Evolutionary conservation across 2,797 vertebrate genomes (phyloP), one percentile per base, ranked within the genome.

Genomic region (Sebastes nivosus): DNA sequence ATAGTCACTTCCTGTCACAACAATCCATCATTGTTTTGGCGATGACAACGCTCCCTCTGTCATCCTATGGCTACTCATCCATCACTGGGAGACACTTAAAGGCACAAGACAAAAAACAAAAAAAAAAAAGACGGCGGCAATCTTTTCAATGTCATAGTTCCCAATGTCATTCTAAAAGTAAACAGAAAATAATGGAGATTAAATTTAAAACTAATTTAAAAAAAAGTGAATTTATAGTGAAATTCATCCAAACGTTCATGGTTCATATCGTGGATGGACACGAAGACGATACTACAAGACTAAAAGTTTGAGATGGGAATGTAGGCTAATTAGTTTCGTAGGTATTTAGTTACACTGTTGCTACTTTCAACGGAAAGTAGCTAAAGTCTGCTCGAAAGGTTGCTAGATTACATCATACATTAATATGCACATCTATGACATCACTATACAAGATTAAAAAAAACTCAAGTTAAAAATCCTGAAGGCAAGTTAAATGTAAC

Each of bases 1-100:
- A 79, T 54, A 87, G 82, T 79, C 85, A 77, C 82, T 89, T 88
- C 85, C 81, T 84, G 86, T 93, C 90, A 88, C 79, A 85, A 87
- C 67, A 75, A 92, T 92, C 83, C 76, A 92, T 93, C 92, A 92
- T 72, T 69, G 88, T 87, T 87, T 87, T 87, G 84, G 79, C 72
- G 52, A 59, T 84, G 85, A 89, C 88, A 90, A 80, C 71, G 3
- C 32, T 83, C 79, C 81, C 38, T 87, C 86, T 88, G 88, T 89
- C 88, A 84, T 91, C 79, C 72, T 75, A 38, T 77, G 77, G 81
- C 78, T 50, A 70, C 78, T 91, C 90, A 91, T 94, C 89, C 81
- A 91, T 94, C 90, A 89, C 72, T 2, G 70, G 75, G 67, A 85
- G 80, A 89, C 83, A 80, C 64, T 81, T 75, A 78, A 72, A 77